Evolutionary conservation across 2,113 vertebrate genomes (phyloP).

Genomic region (Noctilio leporinus): DNA sequence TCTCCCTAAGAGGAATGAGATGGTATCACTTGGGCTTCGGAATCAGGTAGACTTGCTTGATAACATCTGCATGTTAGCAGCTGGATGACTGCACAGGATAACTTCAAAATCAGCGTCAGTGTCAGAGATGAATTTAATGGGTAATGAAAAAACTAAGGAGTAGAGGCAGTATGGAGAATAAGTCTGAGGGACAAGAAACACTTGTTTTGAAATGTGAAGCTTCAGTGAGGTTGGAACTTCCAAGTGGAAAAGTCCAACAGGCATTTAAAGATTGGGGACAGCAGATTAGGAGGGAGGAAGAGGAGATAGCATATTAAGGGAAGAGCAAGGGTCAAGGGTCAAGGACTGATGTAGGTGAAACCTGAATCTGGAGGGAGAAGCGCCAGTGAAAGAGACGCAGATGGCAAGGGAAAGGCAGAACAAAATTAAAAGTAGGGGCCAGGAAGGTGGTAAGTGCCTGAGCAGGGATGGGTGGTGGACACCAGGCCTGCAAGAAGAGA

Average conservation of each 20-base stretch:
- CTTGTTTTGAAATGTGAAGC: background rate
- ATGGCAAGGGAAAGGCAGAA: background rate
- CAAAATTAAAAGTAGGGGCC: background rate
- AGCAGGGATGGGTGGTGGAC: background rate
- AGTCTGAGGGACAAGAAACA: background rate
- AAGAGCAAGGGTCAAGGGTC: background rate
- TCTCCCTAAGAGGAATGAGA: background rate
- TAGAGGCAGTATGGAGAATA: background rate
- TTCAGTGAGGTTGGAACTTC: background rate
- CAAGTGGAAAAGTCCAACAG: background rate
- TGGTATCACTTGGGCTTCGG: background rate
- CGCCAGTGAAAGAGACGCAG: background rate
- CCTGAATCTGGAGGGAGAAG: background rate
- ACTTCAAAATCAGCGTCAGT: background rate
- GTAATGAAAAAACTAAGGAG: background rate
- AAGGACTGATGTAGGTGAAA: background rate
- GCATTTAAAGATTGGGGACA: background rate
- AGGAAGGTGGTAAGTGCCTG: background rate
- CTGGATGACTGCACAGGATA: background rate
- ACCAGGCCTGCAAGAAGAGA: background rate
- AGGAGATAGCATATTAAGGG: background rate
- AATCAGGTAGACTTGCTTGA: background rate
- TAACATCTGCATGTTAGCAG: background rate
- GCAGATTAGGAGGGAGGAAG: background rate
- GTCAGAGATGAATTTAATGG: background rate